These are phyloP conservation scores for Poecile montanus DNA, from an alignment of 2,797 vertebrate genomes.

Conservation along the genomic window DNA sequence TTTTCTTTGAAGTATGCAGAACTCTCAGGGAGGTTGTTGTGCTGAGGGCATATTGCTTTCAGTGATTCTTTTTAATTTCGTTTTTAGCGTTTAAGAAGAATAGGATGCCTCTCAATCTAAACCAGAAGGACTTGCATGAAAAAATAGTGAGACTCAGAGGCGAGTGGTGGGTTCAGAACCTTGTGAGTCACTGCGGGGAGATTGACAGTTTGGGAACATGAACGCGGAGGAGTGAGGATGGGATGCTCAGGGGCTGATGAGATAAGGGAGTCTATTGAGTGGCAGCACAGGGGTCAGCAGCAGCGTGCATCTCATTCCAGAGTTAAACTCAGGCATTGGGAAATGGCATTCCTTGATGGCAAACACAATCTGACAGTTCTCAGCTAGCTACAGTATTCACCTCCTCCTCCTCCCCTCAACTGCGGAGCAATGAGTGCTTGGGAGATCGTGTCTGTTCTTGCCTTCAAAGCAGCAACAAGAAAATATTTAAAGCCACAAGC, in stretches of 20 bases:
- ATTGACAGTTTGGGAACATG: constrained; percentile 69
- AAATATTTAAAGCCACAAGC: constrained; percentile 63
- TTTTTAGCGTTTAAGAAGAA: constrained; percentile 56
- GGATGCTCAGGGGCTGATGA: constrained; percentile 63
- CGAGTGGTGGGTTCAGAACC: constrained; percentile 68
- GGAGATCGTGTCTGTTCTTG: constrained; percentile 65
- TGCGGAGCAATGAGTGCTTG: constrained; percentile 9
- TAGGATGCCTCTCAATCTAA: constrained; percentile 56
- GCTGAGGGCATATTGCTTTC: constrained; percentile 55
- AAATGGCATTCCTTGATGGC: constrained; percentile 69
- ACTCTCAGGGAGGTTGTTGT: constrained; percentile 49
- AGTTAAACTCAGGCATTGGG: constrained; percentile 61
- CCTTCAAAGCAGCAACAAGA: constrained; percentile 51
- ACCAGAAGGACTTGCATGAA: constrained; percentile 57
- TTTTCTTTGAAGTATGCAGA: constrained; percentile 37
- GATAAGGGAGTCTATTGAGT: constrained; percentile 64
- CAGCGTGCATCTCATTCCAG: constrained; percentile 65
- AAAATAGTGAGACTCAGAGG: constrained; percentile 56
- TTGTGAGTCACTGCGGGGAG: constrained; percentile 63
- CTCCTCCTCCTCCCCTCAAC: constrained; percentile 28
- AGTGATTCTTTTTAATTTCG: constrained; percentile 35
- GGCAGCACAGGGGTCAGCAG: constrained; percentile 62
- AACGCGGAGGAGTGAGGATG: constrained; percentile 58
- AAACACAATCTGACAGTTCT: constrained; percentile 68
- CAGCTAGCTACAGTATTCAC: constrained; percentile 55